Evolutionary conservation across 2,888 invertebrate species (phyloP).

Genomic region (Miltochrista miniata): DNA sequence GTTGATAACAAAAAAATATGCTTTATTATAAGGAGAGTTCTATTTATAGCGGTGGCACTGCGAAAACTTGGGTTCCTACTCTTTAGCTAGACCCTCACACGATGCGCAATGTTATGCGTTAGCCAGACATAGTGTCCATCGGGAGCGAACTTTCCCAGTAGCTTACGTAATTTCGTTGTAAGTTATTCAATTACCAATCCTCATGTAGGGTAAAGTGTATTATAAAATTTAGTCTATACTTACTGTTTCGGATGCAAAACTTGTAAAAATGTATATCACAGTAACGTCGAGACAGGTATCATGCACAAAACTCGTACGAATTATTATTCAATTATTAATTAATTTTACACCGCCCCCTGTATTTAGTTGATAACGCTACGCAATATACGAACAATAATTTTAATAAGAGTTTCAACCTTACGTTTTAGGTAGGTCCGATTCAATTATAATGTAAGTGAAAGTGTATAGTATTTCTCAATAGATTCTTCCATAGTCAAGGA

Average conservation of each 20-base stretch:
- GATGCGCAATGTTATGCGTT: slow-evolving; percentile 23
- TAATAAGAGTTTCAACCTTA: slow-evolving; percentile 56
- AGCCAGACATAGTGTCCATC: slow-evolving; percentile 44
- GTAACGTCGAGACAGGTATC: slow-evolving; percentile 63
- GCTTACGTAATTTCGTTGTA: slow-evolving; percentile 68
- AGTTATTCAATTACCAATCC: slow-evolving; percentile 67
- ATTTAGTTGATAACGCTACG: slow-evolving; percentile 49
- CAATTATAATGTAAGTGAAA: slow-evolving; percentile 79
- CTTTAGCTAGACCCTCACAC: slow-evolving; percentile 23
- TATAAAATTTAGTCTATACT: slow-evolving; percentile 67
- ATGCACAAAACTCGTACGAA: slow-evolving; percentile 76
- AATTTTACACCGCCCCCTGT: slow-evolving; percentile 32
- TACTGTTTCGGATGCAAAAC: slow-evolving; percentile 63
- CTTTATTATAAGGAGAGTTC: slow-evolving; percentile 73
- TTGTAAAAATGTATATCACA: slow-evolving; percentile 73
- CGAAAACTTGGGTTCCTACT: slow-evolving; percentile 66
- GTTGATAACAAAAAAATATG: slow-evolving; percentile 76
- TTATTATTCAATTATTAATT: slow-evolving; percentile 43
- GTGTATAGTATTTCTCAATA: slow-evolving; percentile 76
- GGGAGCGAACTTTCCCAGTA: slow-evolving; percentile 52
- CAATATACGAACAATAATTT: slow-evolving; percentile 76
- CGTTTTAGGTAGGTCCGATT: slow-evolving; percentile 79
- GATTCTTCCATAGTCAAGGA: slow-evolving; percentile 64
- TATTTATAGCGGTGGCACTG: slow-evolving; percentile 69
- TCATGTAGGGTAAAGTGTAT: slow-evolving; percentile 70